A percentile compares a stretch with the other conserved stretches of the same genome.
Evolutionary conservation across 2,888 invertebrate genomes (phyloP).

Genomic region (Halictus quadricinctus): DNA sequence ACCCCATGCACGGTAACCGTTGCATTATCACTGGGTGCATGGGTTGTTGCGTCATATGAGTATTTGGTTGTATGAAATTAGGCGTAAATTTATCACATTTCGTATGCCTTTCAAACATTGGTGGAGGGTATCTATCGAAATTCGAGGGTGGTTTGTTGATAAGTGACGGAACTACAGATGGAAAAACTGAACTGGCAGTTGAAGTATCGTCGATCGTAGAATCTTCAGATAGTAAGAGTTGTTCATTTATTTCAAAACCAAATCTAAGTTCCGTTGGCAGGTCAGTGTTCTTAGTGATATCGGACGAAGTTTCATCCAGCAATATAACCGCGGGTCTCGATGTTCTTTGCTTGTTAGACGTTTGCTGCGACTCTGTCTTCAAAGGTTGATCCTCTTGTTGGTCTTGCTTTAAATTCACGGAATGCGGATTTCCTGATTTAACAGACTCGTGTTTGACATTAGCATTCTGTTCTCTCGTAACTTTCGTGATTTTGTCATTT

Average conservation of each 20-base stretch:
- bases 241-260: slow-evolving; percentile 91
- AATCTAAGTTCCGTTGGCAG: slow-evolving; percentile 88
- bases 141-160: slow-evolving; percentile 72
- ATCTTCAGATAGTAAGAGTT: slow-evolving; percentile 84
- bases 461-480: slow-evolving; percentile 68
- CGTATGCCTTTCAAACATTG: slow-evolving; percentile 72
- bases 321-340: slow-evolving; percentile 89
- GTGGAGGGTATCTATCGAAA: slow-evolving; percentile 74
- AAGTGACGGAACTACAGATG: slow-evolving; percentile 62
- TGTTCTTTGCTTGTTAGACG: slow-evolving; percentile 50
- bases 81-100: slow-evolving; percentile 65
- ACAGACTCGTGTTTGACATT: slow-evolving; percentile 54
- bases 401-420: slow-evolving; percentile 60
- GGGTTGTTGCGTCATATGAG: slow-evolving; percentile 66
- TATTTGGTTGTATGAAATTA: slow-evolving; percentile 65
- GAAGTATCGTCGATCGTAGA: slow-evolving; percentile 64
- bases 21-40: slow-evolving; percentile 75
- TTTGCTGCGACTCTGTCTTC: slow-evolving; percentile 64
- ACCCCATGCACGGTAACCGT: slow-evolving; percentile 74
- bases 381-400: slow-evolving; percentile 62
- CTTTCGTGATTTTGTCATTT: slow-evolving; percentile 66
- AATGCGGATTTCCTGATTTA: slow-evolving; percentile 48
- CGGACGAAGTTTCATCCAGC: slow-evolving; percentile 84
- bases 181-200: slow-evolving; percentile 65
- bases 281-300: slow-evolving; percentile 75